These are phyloP conservation scores for Scrobipalpa costella DNA, from an alignment of 2,888 invertebrate species.

Conservation along the genomic window DNA sequence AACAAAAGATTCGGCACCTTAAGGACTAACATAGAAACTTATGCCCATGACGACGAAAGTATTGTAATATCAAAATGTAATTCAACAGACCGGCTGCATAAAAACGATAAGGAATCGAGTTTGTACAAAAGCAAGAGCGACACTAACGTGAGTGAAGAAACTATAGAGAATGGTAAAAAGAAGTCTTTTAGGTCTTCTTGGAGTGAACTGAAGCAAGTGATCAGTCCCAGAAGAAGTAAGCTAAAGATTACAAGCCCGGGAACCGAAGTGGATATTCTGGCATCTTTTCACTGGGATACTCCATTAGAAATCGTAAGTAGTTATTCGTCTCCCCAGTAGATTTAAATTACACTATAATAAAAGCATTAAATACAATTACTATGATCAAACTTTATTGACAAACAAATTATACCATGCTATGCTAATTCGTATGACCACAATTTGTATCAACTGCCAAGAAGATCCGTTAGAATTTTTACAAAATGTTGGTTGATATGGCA, in stretches of 20 bases:
- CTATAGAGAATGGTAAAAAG: constrained; percentile 27
- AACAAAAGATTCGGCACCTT: constrained; percentile 41
- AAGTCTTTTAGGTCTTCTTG: constrained; percentile 47
- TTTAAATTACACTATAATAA: no score
- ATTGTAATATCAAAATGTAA: constrained; percentile 44
- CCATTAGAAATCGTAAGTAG: constrained; percentile 60
- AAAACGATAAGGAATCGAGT: constrained; percentile 35
- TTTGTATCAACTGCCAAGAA: no score
- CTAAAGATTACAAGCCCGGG: constrained; percentile 52
- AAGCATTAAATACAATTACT: no score
- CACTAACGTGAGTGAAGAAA: constrained; percentile 30
- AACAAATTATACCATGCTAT: no score
- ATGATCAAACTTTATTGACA: background rate
- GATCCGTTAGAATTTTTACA: no score
- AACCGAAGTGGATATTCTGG: constrained; percentile 51
- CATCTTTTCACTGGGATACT: constrained; percentile 58
- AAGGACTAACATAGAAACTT: constrained; percentile 37
- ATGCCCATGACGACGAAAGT: constrained; percentile 38
- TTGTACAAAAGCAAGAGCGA: constrained; percentile 52
- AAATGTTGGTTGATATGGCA: no score
- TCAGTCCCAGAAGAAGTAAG: constrained; percentile 49
- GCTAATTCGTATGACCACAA: no score
- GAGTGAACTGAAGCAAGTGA: constrained; percentile 55
- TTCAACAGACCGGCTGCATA: constrained; percentile 48
- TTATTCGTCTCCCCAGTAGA: background rate